These are phyloP conservation scores for Copidosoma floridanum DNA, from an alignment of 1,140 invertebrate genomes.

Conservation along the genomic window DNA sequence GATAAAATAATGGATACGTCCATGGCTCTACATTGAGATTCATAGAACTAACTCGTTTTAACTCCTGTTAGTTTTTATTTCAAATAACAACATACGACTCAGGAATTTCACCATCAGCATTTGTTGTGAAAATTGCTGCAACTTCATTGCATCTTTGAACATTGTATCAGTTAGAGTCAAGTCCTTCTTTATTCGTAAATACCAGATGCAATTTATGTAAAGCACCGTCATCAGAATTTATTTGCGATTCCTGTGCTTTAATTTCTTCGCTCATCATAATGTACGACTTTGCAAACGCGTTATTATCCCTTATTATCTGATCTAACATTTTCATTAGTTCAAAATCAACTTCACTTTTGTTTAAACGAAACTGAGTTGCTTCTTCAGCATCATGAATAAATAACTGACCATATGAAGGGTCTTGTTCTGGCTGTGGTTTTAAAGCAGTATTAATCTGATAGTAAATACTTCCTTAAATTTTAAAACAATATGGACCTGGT, in stretches of 20 bases:
- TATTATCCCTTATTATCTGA: conserved; percentile 1
- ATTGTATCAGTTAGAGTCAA: conserved; percentile 20
- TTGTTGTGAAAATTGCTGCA: conserved; percentile 24
- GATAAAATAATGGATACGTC: conserved; percentile 15
- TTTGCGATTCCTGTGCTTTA: not conserved
- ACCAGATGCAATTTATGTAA: not conserved
- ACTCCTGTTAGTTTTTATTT: conserved; percentile 11
- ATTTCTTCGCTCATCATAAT: not conserved
- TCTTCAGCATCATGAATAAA: conserved; percentile 23
- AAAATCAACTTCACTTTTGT: conserved; percentile 2
- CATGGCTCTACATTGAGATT: conserved; percentile 1
- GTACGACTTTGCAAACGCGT: conserved; percentile 9
- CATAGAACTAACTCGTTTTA: conserved; percentile 11
- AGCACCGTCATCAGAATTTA: not conserved
- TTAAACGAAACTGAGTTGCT: conserved; percentile 9
- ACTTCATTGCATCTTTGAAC: conserved; percentile 22
- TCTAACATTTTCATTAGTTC: conserved; percentile 14
- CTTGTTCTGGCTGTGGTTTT: not conserved
- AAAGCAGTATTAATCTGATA: conserved; percentile 3
- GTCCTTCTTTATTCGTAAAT: conserved; percentile 9
- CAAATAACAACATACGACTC: conserved; percentile 23
- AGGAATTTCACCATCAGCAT: conserved; percentile 22
- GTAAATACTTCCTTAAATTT: not conserved
- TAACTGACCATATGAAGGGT: conserved; percentile 18
- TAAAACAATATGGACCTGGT: not conserved